Base-by-base conservation (phyloP, 92 coral and sea anemone species). In the Palythoa caribaeorum region DNA sequence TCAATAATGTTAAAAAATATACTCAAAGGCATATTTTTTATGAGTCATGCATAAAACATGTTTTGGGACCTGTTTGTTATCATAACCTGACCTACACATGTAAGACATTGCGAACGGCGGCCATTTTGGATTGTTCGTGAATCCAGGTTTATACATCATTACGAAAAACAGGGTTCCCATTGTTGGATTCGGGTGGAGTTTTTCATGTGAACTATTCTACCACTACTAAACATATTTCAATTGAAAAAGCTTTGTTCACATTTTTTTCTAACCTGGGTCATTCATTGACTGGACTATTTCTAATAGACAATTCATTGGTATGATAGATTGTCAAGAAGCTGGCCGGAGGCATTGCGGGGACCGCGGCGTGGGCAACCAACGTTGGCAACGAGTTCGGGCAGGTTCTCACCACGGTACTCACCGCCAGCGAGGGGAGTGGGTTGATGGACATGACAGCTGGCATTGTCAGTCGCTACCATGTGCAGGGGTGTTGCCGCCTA, bases 401-500 rank as follows among this genome's bases (percentile, higher is more conserved):
- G n/a, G n/a, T n/a, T n/a, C n/a, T n/a, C n/a, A n/a, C n/a, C n/a
- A n/a, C n/a, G n/a, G n/a, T n/a, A n/a, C n/a, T n/a, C n/a, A n/a
- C n/a, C n/a, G n/a, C n/a, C n/a, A n/a, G n/a, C n/a, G n/a, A n/a
- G n/a, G n/a, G n/a, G n/a, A n/a, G n/a, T n/a, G n/a, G n/a, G n/a
- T n/a, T n/a, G n/a, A n/a, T n/a, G n/a, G n/a, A n/a, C n/a, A n/a
- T n/a, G n/a, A n/a, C n/a, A n/a, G n/a, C n/a, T n/a, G n/a, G n/a
- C n/a, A n/a, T n/a, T n/a, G n/a, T n/a, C n/a, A n/a, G n/a, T n/a
- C n/a, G n/a, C n/a, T 83, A 83, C 36, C 52, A 57, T 11, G 14
- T 62, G 84, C 84, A 7, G 70, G 84, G 19, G 68, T 78, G 17
- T 83, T 85, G 89, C n/a, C n/a, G n/a, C n/a, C n/a, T n/a, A n/a